phyloP scores from a whole-genome alignment of 1,140 invertebrate genomes.

The Harpegnathos saltator region DNA sequence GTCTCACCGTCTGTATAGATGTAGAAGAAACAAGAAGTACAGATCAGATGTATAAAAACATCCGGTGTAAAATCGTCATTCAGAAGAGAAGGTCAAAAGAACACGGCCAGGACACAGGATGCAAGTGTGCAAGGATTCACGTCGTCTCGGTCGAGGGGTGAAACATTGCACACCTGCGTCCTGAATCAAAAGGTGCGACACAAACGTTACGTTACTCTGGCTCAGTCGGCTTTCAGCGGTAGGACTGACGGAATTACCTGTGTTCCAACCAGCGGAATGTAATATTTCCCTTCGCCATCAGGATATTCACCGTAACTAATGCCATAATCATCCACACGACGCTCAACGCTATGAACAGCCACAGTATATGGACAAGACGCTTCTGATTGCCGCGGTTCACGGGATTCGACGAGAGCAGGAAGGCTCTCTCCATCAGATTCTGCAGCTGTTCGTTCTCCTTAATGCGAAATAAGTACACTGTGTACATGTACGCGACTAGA shows the following conservation, averaged over 20 bases:
- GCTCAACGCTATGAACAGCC: conserved; percentile 90
- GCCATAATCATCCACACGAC: conserved; percentile 89
- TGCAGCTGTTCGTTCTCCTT: conserved; percentile 95
- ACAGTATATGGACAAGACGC: conserved; percentile 89
- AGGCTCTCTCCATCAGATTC: conserved; percentile 95
- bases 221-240: not conserved
- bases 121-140: too few relatives aligned
- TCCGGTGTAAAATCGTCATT: too few relatives aligned
- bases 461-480: conserved; percentile 92
- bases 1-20: too few relatives aligned
- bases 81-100: too few relatives aligned
- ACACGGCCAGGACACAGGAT: too few relatives aligned
- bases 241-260: conserved; percentile 61
- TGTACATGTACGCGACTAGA: conserved; percentile 91
- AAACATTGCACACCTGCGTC: not conserved
- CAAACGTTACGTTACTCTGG: not conserved
- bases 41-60: too few relatives aligned
- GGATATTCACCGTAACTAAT: conserved; percentile 88
- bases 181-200: not conserved
- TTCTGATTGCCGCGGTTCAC: conserved; percentile 89
- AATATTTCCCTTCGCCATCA: conserved; percentile 88
- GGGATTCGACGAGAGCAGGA: conserved; percentile 89
- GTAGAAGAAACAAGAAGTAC: conserved; percentile 18
- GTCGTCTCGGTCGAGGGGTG: too few relatives aligned
- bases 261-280: conserved; percentile 89